Percentiles rank a stretch among this genome's conserved stretches.
These are phyloP conservation scores for Sycobia sp. DNA, from an alignment of 1,140 invertebrate genomes.

Conservation along the genomic window DNA sequence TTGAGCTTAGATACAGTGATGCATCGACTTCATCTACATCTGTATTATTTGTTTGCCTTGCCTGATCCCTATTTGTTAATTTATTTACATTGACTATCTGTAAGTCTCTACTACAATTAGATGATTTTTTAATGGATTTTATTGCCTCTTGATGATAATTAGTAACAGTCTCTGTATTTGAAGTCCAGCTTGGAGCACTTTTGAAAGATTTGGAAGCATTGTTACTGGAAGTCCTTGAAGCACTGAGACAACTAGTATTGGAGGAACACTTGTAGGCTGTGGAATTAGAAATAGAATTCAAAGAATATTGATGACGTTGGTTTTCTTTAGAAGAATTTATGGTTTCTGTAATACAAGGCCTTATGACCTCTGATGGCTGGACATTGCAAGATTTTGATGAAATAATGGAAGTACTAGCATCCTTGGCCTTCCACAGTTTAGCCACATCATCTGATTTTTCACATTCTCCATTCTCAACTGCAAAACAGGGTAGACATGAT, in stretches of 20 bases:
- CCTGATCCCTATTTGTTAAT: constrained; percentile 29
- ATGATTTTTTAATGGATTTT: constrained; percentile 33
- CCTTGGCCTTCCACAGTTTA: constrained; percentile 41
- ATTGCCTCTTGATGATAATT: constrained; percentile 25
- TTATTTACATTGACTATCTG: constrained; percentile 12
- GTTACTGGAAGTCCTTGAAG: constrained; percentile 31
- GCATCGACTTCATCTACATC: constrained; percentile 18
- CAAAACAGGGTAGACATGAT: constrained; percentile 40
- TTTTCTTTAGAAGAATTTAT: constrained; percentile 37
- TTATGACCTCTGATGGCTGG: constrained; percentile 33
- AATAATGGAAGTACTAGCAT: constrained; percentile 22
- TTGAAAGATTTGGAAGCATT: constrained; percentile 38
- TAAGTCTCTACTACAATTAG: constrained; percentile 12
- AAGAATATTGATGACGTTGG: constrained; percentile 28
- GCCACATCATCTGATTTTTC: constrained; percentile 44
- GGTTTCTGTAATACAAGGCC: constrained; percentile 42
- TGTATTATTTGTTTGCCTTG: constrained; percentile 26
- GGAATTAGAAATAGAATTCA: constrained; percentile 24
- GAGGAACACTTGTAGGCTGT: constrained; percentile 45
- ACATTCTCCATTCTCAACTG: constrained; percentile 37
- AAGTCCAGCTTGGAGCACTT: constrained; percentile 9
- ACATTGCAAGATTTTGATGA: constrained; percentile 39
- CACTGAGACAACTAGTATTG: constrained; percentile 37
- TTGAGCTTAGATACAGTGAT: background rate
- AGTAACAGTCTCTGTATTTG: background rate